Percentiles rank a stretch among this genome's conserved stretches.
Evolutionary conservation across 2,113 vertebrate species (phyloP).

Genomic region (Amia ocellicauda): DNA sequence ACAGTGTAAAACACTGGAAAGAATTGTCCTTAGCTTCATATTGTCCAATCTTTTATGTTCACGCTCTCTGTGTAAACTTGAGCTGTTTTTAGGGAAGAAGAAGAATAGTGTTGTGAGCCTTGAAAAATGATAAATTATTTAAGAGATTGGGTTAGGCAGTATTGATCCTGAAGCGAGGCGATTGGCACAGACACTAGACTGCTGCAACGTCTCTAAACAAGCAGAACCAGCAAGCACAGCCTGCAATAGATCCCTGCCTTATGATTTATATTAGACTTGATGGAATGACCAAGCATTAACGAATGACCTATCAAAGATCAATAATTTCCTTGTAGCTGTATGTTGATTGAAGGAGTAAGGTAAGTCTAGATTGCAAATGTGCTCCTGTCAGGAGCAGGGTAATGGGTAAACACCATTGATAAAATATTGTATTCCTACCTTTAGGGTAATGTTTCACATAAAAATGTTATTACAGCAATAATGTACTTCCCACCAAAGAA

Average conservation of each 20-base stretch:
- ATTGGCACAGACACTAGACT: not conserved
- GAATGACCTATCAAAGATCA: not conserved
- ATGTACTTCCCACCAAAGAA: too few species aligned
- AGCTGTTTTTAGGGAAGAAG: not conserved
- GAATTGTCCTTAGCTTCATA: not conserved
- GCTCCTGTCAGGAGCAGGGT: too few species aligned
- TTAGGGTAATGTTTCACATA: not conserved
- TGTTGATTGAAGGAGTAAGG: not conserved
- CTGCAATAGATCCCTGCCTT: not conserved
- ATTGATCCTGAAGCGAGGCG: not conserved
- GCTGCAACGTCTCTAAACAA: not conserved
- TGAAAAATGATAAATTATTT: not conserved
- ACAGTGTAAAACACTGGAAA: not conserved
- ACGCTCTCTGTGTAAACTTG: not conserved
- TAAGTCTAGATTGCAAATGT: too few species aligned
- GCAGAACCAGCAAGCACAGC: not conserved
- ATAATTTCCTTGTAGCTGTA: not conserved
- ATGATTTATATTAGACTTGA: not conserved
- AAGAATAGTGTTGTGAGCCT: not conserved
- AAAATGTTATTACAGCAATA: not conserved
- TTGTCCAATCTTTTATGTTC: not conserved
- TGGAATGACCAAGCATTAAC: constrained; percentile 4
- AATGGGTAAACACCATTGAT: not conserved
- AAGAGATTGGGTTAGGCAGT: not conserved
- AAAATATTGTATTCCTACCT: not conserved